phyloP scores from a whole-genome alignment of 1,140 invertebrate species.

The Globodera ellingtonae region DNA sequence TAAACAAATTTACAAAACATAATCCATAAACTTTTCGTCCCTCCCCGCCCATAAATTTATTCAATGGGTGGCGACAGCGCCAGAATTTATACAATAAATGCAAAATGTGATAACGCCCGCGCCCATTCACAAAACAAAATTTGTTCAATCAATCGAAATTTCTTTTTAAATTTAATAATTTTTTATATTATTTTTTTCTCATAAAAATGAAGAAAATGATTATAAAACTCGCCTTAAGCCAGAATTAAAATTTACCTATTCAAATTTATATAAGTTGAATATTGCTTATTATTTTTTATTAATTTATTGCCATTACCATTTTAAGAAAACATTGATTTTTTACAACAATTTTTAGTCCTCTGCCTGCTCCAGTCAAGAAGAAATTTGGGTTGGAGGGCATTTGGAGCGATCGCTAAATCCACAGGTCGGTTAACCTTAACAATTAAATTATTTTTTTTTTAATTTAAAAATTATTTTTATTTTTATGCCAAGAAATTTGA shows the following conservation, averaged over 20 bases:
- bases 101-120: not conserved
- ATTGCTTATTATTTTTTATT: not conserved
- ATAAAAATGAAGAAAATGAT: conserved; percentile 9
- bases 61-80: not conserved
- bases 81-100: not conserved
- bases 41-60: not conserved
- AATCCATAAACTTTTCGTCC: not conserved
- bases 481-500: conserved; percentile 16
- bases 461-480: not conserved
- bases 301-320: not conserved
- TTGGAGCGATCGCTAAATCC: conserved; percentile 55
- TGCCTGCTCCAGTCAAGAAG: conserved; percentile 55
- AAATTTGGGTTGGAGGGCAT: conserved; percentile 62
- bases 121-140: too few species aligned
- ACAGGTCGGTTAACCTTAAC: conserved; percentile 44
- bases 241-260: not conserved
- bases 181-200: conserved; percentile 15
- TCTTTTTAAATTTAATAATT: not conserved
- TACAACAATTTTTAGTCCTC: conserved; percentile 39
- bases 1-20: too few species aligned
- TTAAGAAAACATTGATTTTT: conserved; percentile 1
- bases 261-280: conserved; percentile 4
- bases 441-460: conserved; percentile 17
- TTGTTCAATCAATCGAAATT: not conserved
- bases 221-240: not conserved